These are phyloP conservation scores for Drosophila orena DNA, from an alignment of 1,140 invertebrate species.

Conservation along the genomic window DNA sequence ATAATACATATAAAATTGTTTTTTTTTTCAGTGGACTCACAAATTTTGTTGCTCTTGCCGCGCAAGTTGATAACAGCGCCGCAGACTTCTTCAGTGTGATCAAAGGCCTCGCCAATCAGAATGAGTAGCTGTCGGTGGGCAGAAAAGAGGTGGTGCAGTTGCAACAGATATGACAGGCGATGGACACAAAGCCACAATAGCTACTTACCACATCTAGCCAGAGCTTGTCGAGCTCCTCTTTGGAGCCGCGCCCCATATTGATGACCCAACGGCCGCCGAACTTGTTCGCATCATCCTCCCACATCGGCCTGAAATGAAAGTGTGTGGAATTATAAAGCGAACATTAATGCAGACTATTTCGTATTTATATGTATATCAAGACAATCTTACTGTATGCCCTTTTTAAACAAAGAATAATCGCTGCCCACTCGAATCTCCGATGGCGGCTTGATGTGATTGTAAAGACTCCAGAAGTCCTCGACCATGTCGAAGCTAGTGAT, in stretches of 20 bases:
- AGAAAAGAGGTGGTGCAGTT: constrained; percentile 6
- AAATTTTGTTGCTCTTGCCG: constrained; percentile 95
- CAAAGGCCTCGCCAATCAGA: constrained; percentile 98
- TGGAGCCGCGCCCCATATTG: constrained; percentile 93
- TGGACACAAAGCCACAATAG: constrained; percentile 24
- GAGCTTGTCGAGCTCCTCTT: constrained; percentile 93
- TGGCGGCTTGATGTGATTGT: constrained; percentile 98
- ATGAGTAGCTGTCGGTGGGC: constrained; percentile 88
- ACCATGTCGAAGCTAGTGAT: constrained; percentile 97
- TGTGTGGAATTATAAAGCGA: no score
- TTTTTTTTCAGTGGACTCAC: constrained; percentile 37
- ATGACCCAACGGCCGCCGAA: constrained; percentile 97
- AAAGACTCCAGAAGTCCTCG: constrained; percentile 94
- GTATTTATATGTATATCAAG: neutral
- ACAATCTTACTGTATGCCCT: constrained; percentile 90
- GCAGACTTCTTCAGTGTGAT: constrained; percentile 95
- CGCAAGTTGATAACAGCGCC: constrained; percentile 98
- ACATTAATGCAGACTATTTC: no score
- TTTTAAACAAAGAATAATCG: constrained; percentile 98
- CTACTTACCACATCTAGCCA: constrained; percentile 97
- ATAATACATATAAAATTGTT: no score
- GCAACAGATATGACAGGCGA: constrained; percentile 19
- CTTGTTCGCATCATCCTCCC: constrained; percentile 96
- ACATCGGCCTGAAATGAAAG: constrained; percentile 91
- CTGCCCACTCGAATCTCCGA: constrained; percentile 95